Evolutionary conservation across 2,888 invertebrate species (phyloP).

Genomic region (Alitta virens): DNA sequence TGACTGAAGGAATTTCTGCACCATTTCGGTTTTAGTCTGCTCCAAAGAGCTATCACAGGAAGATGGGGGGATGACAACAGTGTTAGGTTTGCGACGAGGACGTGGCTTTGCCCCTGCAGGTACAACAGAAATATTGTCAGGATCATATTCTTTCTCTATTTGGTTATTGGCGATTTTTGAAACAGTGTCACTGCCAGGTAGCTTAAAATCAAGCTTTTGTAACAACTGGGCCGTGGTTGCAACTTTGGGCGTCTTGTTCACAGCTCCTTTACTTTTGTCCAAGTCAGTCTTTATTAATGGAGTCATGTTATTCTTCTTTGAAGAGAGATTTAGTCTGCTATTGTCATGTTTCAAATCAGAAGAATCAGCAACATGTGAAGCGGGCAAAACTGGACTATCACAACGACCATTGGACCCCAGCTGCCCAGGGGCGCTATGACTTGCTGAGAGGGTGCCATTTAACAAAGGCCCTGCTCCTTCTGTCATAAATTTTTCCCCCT

Average conservation of each 20-base stretch:
- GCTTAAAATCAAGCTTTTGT: conserved; percentile 62
- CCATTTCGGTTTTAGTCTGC: conserved; percentile 56
- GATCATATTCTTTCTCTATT: conserved; percentile 45
- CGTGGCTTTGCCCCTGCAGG: conserved; percentile 47
- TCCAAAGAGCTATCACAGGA: conserved; percentile 38
- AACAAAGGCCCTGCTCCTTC: background rate
- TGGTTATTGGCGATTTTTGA: conserved; percentile 47
- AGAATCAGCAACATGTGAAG: too few relatives aligned
- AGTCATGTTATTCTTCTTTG: background rate
- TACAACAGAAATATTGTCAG: conserved; percentile 36
- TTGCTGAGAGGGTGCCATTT: background rate
- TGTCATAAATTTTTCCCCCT: background rate
- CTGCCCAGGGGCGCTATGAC: too few relatives aligned
- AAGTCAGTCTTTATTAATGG: background rate
- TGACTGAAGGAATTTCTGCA: conserved; percentile 55
- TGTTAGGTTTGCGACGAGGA: conserved; percentile 39
- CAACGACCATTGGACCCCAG: too few relatives aligned
- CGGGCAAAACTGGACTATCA: too few relatives aligned
- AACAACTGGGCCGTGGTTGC: conserved; percentile 80
- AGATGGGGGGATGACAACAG: conserved; percentile 31
- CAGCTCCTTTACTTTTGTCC: background rate
- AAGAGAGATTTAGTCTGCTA: background rate
- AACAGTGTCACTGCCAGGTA: conserved; percentile 37
- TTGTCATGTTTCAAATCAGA: too few relatives aligned
- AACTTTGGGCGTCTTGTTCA: conserved; percentile 60